A percentile compares a stretch with the other conserved stretches of the same genome.
These are phyloP conservation scores for Trachythela sp. DNA, from an alignment of 64 coral and sea anemone genomes.

Conservation along the genomic window DNA sequence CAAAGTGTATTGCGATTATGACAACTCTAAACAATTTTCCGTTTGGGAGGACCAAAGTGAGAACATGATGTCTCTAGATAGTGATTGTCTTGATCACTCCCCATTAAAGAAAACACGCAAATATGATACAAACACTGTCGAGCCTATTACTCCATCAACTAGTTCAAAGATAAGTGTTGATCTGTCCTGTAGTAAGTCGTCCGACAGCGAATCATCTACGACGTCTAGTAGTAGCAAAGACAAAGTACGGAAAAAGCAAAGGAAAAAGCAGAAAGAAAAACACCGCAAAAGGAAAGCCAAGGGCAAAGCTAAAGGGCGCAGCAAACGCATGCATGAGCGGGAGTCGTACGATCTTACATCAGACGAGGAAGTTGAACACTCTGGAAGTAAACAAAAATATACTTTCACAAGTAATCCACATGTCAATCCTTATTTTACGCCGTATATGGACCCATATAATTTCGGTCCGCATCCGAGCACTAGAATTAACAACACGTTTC, in stretches of 20 bases:
- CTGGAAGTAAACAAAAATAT: not conserved
- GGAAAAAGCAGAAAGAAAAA: not conserved
- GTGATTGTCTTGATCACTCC: not conserved
- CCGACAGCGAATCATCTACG: not conserved
- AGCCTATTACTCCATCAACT: no score
- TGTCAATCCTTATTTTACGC: not conserved
- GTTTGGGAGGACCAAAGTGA: not conserved
- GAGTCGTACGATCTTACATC: not conserved
- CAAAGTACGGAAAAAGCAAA: not conserved
- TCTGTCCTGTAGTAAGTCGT: not conserved
- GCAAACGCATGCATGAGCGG: not conserved
- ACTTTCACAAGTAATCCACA: not conserved
- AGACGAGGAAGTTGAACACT: not conserved
- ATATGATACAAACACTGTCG: not conserved
- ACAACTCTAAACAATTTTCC: not conserved
- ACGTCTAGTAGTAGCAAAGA: not conserved
- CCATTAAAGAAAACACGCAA: not conserved
- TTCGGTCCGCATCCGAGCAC: not conserved
- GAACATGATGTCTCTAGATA: no score
- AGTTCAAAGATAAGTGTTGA: not conserved
- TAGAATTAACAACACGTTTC: not conserved
- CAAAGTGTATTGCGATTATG: not conserved
- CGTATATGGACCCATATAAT: not conserved
- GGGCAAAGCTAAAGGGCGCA: not conserved
- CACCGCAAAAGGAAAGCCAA: not conserved